Percentiles rank a stretch among this genome's conserved stretches.
These are phyloP conservation scores for Lycophotia porphyrea DNA, from an alignment of 2,888 invertebrate species.

Conservation along the genomic window DNA sequence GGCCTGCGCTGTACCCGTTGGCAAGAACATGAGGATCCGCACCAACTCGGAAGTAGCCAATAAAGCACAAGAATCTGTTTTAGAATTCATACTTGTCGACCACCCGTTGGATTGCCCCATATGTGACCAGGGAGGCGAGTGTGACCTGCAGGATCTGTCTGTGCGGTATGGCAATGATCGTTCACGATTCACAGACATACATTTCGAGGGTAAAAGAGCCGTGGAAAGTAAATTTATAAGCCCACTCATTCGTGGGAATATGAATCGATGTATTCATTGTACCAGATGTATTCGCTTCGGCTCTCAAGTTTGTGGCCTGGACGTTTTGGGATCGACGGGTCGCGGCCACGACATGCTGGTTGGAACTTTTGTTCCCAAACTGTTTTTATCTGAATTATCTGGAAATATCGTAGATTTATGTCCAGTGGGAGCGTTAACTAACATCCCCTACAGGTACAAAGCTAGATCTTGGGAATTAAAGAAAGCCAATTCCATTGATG, in stretches of 20 bases:
- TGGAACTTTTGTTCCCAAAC: slow-evolving; percentile 99
- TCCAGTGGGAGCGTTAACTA: slow-evolving; percentile 99
- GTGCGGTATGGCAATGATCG: slow-evolving; percentile 99
- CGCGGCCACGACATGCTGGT: slow-evolving; percentile 99
- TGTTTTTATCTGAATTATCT: slow-evolving; percentile 98
- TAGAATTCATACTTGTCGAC: slow-evolving; percentile 99
- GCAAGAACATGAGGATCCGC: slow-evolving; percentile 98
- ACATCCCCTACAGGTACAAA: slow-evolving; percentile 98
- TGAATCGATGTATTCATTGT: slow-evolving; percentile 99
- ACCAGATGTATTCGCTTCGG: slow-evolving; percentile 99
- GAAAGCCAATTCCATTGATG: slow-evolving; percentile 91
- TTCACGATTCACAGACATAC: slow-evolving; percentile 97
- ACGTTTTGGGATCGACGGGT: slow-evolving; percentile 97
- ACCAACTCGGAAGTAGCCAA: slow-evolving; percentile 97
- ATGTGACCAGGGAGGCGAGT: slow-evolving; percentile 99
- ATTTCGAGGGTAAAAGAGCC: slow-evolving; percentile 97
- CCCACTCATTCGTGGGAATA: slow-evolving; percentile 98
- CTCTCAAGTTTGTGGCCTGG: slow-evolving; percentile 98
- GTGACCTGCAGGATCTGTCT: slow-evolving; percentile 98
- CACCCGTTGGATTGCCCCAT: slow-evolving; percentile 99
- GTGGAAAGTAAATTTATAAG: slow-evolving; percentile 99
- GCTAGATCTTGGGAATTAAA: slow-evolving; percentile 99
- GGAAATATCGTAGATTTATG: slow-evolving; percentile 99
- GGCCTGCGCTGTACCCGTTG: slow-evolving; percentile 99
- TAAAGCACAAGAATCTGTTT: slow-evolving; percentile 93